phyloP scores from a whole-genome alignment of 2,888 invertebrate genomes.

The Drepana falcataria region DNA sequence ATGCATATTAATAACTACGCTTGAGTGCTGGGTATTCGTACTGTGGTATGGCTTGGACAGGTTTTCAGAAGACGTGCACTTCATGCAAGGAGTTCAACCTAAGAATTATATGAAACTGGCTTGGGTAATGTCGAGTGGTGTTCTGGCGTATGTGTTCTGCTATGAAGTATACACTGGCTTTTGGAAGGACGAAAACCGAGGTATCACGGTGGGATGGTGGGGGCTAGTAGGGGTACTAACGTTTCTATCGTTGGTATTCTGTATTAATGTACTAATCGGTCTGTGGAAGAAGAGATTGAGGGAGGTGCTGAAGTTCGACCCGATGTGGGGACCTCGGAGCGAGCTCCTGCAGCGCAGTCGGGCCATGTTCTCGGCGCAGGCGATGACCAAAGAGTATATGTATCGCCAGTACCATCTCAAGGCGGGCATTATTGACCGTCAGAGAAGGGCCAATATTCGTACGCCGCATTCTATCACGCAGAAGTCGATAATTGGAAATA shows the following conservation, averaged over 20 bases:
- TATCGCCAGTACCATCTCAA: constrained; percentile 69
- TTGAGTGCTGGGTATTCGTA: constrained; percentile 53
- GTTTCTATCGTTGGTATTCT: constrained; percentile 13
- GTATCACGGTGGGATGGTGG: constrained; percentile 18
- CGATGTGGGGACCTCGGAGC: constrained; percentile 55
- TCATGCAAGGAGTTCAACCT: constrained; percentile 64
- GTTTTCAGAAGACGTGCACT: constrained; percentile 68
- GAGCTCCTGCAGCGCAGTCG: constrained; percentile 57
- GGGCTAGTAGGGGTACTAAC: background rate
- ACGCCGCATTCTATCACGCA: background rate
- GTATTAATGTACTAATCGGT: constrained; percentile 14
- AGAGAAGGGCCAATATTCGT: constrained; percentile 39
- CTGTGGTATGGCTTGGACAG: constrained; percentile 55
- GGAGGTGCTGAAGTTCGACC: constrained; percentile 32
- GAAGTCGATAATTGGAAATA: background rate
- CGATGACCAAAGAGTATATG: constrained; percentile 74
- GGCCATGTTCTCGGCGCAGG: constrained; percentile 68
- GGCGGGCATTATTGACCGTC: constrained; percentile 54
- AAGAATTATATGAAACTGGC: constrained; percentile 40
- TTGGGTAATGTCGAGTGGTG: constrained; percentile 37
- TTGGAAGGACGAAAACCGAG: too few species aligned
- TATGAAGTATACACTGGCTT: constrained; percentile 21
- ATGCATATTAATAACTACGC: constrained; percentile 29
- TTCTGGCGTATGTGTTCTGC: constrained; percentile 35
- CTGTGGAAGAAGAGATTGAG: constrained; percentile 26